Evolutionary conservation across 2,113 vertebrate species (phyloP), one percentile per base, ranked within the genome.

Genomic region (Nerophis lumbriciformis): DNA sequence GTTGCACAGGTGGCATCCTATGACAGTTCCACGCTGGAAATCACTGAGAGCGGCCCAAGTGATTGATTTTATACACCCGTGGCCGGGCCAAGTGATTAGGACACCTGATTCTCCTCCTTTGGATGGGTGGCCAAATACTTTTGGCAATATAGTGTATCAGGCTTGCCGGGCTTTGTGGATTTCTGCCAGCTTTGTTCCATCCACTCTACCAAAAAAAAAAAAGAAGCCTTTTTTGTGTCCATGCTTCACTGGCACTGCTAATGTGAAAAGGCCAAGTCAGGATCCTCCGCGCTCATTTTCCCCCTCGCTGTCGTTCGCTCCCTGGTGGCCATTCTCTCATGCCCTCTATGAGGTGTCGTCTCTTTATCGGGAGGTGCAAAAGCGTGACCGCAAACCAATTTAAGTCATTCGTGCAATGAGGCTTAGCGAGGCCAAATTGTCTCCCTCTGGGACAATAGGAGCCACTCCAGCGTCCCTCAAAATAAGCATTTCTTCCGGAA

Each of bases 301-400:
- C 69, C 59, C 69, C 59, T 66, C 48, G 7, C 63, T 61, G 62
- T 71, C 68, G 39, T 59, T 58, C 63, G 45, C 62, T 57, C 59
- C 19, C 53, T 49, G 37, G 13, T 45, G 28, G 39, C 39, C 21
- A 11, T 60, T 37, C 69, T 38, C 61, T 5, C 51, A 6, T 63
- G 8, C 69, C 66, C 65, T 72, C 48, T 69, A 73, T 63, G 65
- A 82, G 81, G 72, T 77, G 76, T 74, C 79, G 78, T 76, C 60
- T 86, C 80, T 75, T 86, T 87, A 88, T 84, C 83, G 82, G 84
- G 78, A 66, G 69, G 74, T 75, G 79, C 79, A 76, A 71, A 80
- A 75, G 83, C 83, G 80, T 78, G 83, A 85, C 82, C 77, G 70
- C 86, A 85, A 87, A 85, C 82, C 78, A 79, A 83, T 83, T 85